Conservation (phyloP, 2,113 vertebrate genomes). For the Uria aalge region DNA sequence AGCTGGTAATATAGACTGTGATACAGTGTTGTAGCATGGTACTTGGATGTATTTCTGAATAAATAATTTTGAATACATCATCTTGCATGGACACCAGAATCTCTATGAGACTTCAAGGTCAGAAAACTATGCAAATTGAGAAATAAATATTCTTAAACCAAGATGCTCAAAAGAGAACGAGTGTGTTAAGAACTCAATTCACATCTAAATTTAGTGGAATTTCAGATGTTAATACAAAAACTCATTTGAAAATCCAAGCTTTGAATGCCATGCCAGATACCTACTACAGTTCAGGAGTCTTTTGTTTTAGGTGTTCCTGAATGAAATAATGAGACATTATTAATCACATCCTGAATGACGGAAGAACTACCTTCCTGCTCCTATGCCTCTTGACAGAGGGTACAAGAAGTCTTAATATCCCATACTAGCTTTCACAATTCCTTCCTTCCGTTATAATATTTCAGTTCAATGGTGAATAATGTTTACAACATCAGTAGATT, state of each 20-base stretch:
- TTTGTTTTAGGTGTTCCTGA: conserved; percentile 71
- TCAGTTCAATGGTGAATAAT: background rate
- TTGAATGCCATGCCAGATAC: background rate
- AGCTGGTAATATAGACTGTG: background rate
- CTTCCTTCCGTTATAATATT: conserved; percentile 38
- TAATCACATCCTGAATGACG: conserved; percentile 73
- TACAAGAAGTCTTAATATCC: conserved; percentile 14
- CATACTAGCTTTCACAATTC: conserved; percentile 25
- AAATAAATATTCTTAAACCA: background rate
- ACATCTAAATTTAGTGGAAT: background rate
- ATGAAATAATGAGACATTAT: conserved; percentile 67
- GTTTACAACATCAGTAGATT: background rate
- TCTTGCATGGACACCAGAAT: background rate
- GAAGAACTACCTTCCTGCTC: conserved; percentile 67
- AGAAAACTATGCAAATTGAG: fast-evolving
- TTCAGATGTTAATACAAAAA: background rate
- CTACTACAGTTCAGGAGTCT: background rate
- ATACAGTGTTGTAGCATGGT: background rate
- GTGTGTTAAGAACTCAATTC: background rate
- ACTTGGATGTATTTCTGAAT: background rate
- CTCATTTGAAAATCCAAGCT: background rate
- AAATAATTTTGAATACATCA: background rate
- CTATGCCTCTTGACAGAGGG: conserved; percentile 20
- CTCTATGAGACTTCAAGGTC: background rate
- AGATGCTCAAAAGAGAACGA: background rate